Base-by-base conservation (phyloP, 2,113 vertebrate species). In the Apodemus sylvaticus region DNA sequence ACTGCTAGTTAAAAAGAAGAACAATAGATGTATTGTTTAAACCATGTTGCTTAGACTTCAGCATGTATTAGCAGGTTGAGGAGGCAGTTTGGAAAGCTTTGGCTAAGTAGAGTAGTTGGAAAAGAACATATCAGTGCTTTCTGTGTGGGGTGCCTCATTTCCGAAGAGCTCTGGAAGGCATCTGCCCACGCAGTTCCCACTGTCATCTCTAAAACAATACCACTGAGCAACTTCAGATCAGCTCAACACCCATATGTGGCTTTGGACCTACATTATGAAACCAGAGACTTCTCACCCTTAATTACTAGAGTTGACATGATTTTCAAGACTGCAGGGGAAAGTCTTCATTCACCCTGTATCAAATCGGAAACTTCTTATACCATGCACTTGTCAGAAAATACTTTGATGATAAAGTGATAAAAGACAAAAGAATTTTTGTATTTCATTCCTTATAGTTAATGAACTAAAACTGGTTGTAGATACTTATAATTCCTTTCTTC, bases 101-200 rank as follows among this genome's bases (percentile, higher is more conserved):
- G 97, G 90, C 93, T 93, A 92, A 91, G 42, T 85, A 26, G 45
- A 68, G 89, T 93, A 74, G 92, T 97, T 97, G 94, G 97, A 97
- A 96, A 92, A 81, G 55, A 90, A 94, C 83, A 97, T 98, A 97
- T 97, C 97, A 94, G 96, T 76, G 53, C 29, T 90, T 73, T 17
- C 58, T 79, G 42, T 87, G 86, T 74, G 45, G 5, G 48, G 77
- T 95, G 58, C 34, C 36, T 87, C 55, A 62, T 95, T 97, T 96
- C 96, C 76, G 8, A 95, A 94, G 87, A 97, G 62, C 81, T 91
- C 95, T 93, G 5, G 62, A 60, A 96, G 97, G 94, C 93, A 97
- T 79, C 88, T 77, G 16, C 98, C 97, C 94, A 95, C 97, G 16
- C 90, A 51, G 3, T 97, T 97, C 97, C 94, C 97, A 96, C 45